phyloP scores from a whole-genome alignment of 2,888 invertebrate genomes.

The Tridacna crocea region DNA sequence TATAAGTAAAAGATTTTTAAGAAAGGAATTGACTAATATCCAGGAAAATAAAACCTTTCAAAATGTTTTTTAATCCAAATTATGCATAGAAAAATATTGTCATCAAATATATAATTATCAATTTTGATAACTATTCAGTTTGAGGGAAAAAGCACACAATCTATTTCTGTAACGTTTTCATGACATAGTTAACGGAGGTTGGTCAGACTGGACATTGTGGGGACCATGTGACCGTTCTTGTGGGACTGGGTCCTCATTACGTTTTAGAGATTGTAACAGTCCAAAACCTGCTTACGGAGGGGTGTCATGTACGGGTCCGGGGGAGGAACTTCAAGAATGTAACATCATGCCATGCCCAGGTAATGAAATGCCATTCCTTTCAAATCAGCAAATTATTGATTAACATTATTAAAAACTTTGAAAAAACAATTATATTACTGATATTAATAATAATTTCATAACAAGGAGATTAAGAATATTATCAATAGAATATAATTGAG shows the following conservation, averaged over 20 bases:
- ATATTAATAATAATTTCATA: neutral
- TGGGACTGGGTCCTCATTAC: neutral
- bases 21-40: too few relatives aligned
- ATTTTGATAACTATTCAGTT: too few relatives aligned
- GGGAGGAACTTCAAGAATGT: neutral
- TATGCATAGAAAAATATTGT: too few relatives aligned
- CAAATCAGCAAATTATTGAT: too few relatives aligned
- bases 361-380: neutral
- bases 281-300: neutral
- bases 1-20: too few relatives aligned
- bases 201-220: slow-evolving; percentile 6
- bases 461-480: too few relatives aligned
- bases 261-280: neutral
- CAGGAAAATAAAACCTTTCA: too few relatives aligned
- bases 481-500: too few relatives aligned
- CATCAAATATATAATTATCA: too few relatives aligned
- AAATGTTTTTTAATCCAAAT: too few relatives aligned
- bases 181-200: neutral
- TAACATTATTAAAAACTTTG: neutral
- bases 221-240: neutral
- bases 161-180: neutral
- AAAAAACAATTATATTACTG: too few relatives aligned
- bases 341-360: neutral
- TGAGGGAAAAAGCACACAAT: too few relatives aligned
- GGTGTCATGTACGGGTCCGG: neutral